Evolutionary conservation across 2,113 vertebrate genomes (phyloP), one percentile per base, ranked within the genome.

Genomic region (Emberiza fucata): DNA sequence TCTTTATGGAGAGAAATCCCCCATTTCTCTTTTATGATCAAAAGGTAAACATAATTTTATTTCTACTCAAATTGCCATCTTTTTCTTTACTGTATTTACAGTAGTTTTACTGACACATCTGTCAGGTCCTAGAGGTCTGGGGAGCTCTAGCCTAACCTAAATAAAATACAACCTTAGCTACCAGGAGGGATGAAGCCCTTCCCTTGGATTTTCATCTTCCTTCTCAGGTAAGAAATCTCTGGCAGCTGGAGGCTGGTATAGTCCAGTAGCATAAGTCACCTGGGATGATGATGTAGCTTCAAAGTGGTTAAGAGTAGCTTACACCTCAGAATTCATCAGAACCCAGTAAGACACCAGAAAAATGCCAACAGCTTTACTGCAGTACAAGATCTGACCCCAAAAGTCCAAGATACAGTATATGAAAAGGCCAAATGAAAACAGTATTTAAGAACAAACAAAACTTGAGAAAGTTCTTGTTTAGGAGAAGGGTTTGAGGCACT

Each of bases 1-100:
- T 51, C 37, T 76, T 92, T 89, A 42, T 54, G 31, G 42, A 53
- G 25, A 91, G 25, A 92, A 96, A 68, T 60, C 12, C 9, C 18
- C 12, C 56, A 57, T 44, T 92, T 91, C 33, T 81, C 10, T 47
- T 91, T 94, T 78, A 71, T 92, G 88, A 95, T 91, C 75, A 94
- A 91, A 91, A 72, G 15, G 63, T n/a, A 91, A 91, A 73, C 5
- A 79, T 84, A 70, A 50, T 28, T 64, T 12, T 72, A 61, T 76
- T 92, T 50, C 33, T 76, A 47, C 18, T 82, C 25, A 87, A 92
- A 72, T 37, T 5, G 25, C 28, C 48, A 48, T 63, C 1, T 29
- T 53, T 19, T 39, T 77, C 65, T 77, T 69, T 82, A 95, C 70
- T 90, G 75, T 91, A 94, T 65, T 45, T 93, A 88, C 84, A 86